Percentiles rank a stretch among this genome's conserved stretches.
phyloP scores from a whole-genome alignment of 2,113 vertebrate species.

The Fulmarus glacialis region DNA sequence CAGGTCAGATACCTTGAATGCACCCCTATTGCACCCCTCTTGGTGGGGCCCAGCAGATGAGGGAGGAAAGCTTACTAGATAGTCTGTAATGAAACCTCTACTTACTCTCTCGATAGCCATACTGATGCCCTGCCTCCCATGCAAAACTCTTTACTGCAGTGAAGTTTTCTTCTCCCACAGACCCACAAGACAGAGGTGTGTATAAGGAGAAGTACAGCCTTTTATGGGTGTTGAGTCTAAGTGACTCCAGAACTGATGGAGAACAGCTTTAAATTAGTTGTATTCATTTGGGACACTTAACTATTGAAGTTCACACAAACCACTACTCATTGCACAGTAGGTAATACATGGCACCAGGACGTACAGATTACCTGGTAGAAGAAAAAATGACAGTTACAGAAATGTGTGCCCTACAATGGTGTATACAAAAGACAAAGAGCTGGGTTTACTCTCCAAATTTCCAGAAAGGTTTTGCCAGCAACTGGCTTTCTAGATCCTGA shows the following conservation, averaged over 20 bases:
- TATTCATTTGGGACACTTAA: neutral
- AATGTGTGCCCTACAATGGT: neutral
- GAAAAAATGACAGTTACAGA: neutral
- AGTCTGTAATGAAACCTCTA: neutral
- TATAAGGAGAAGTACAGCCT: neutral
- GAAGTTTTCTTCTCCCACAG: neutral
- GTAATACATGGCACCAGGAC: neutral
- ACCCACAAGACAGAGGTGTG: fast-evolving
- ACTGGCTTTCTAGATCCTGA: neutral
- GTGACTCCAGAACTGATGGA: neutral
- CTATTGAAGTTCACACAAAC: neutral
- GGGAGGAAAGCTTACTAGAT: neutral
- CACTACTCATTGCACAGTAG: neutral
- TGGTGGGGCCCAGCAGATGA: neutral
- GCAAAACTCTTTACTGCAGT: neutral
- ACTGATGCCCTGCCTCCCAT: neutral
- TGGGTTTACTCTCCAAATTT: neutral
- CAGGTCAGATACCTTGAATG: neutral
- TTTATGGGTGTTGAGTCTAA: neutral
- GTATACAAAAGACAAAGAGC: neutral
- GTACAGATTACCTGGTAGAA: neutral
- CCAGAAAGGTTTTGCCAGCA: neutral
- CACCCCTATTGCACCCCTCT: neutral
- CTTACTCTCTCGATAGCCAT: neutral
- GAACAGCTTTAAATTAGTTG: neutral